Evolutionary conservation across 64 coral and sea anemone species (phyloP).

Genomic region (Pocillopora damicornis): DNA sequence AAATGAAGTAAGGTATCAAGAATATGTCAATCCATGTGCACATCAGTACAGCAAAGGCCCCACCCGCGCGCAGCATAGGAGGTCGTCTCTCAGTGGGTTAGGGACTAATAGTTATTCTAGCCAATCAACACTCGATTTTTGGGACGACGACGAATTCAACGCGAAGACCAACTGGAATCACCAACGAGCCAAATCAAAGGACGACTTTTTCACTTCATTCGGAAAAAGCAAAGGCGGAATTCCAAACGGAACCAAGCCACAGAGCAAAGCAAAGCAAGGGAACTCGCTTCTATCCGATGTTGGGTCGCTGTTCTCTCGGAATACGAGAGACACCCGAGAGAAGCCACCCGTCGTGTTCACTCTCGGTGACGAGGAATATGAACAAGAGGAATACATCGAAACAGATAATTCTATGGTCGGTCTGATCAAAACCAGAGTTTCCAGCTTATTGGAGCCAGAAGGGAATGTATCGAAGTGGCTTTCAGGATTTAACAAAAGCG

Average conservation of each 20-base stretch:
- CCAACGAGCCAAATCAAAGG: neutral
- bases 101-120: neutral
- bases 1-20: constrained; percentile 2
- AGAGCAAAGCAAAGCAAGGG: neutral
- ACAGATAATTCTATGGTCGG: constrained; percentile 12
- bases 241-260: constrained; percentile 18
- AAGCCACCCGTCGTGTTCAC: constrained; percentile 33
- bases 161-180: neutral
- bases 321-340: neutral
- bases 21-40: constrained; percentile 22
- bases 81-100: neutral
- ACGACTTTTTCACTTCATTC: neutral
- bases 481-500: constrained; percentile 22
- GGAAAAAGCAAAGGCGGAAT: neutral
- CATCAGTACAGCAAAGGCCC: constrained; percentile 43
- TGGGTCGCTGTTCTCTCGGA: neutral
- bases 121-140: constrained; percentile 28
- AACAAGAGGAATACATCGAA: neutral
- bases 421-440: constrained; percentile 20
- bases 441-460: constrained; percentile 1
- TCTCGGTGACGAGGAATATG: constrained; percentile 18
- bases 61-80: neutral
- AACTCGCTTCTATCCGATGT: constrained; percentile 12
- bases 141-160: neutral
- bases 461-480: constrained; percentile 19